Conservation (phyloP, 1,140 invertebrate species). For the Listronotus oregonensis region DNA sequence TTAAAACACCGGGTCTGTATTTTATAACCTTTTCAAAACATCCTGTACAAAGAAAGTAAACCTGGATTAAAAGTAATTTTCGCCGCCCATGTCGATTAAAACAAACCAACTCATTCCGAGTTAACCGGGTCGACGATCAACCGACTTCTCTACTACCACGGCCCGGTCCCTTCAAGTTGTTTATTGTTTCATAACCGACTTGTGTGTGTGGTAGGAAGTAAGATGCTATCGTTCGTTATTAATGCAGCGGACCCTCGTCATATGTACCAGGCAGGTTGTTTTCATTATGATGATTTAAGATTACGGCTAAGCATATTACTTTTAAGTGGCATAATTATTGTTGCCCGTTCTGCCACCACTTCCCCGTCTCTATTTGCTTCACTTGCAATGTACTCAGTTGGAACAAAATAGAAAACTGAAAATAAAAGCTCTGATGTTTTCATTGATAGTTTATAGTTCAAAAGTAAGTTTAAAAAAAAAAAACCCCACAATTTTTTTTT, state of each 20-base stretch:
- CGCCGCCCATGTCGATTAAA: too few species aligned
- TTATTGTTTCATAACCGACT: conserved; percentile 48
- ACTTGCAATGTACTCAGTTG: conserved; percentile 29
- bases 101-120: neutral
- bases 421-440: too few species aligned
- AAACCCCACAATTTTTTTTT: too few species aligned
- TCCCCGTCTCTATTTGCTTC: conserved; percentile 44
- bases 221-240: conserved; percentile 49
- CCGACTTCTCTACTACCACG: too few species aligned
- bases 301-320: conserved; percentile 46
- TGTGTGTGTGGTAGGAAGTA: conserved; percentile 45
- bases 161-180: conserved; percentile 37
- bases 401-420: too few species aligned
- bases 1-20: too few species aligned
- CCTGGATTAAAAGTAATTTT: too few species aligned
- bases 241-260: conserved; percentile 48
- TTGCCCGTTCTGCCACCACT: conserved; percentile 17
- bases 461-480: too few species aligned
- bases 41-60: too few species aligned
- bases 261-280: conserved; percentile 47
- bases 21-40: too few species aligned
- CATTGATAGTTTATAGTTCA: too few species aligned
- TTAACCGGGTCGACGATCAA: neutral
- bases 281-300: conserved; percentile 52
- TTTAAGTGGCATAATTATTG: conserved; percentile 45